Evolutionary conservation across 2,888 invertebrate species (phyloP).

Genomic region (Apamea anceps): DNA sequence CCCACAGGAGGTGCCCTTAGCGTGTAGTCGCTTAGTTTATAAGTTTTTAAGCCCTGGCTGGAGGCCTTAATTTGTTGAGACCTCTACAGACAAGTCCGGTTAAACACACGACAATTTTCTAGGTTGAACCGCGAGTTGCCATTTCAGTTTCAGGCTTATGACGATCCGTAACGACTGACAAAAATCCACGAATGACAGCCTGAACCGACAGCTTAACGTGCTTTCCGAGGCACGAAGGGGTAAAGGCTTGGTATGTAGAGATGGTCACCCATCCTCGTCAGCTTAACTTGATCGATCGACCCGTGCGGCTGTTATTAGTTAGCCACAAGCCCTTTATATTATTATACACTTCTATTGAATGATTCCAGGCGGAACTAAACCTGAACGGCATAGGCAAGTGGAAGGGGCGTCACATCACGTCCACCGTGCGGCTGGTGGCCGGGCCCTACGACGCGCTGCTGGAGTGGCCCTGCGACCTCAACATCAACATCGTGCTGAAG

Average conservation of each 20-base stretch:
- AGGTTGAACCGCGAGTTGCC: too few relatives aligned
- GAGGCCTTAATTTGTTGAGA: too few relatives aligned
- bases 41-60: too few relatives aligned
- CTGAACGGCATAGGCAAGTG: constrained; percentile 94
- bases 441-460: constrained; percentile 93
- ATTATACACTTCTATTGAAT: background rate
- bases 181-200: background rate
- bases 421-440: constrained; percentile 92
- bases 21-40: too few relatives aligned
- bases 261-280: background rate
- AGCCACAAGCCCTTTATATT: background rate
- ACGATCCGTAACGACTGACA: background rate
- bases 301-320: background rate
- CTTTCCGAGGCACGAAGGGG: background rate
- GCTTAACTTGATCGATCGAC: background rate
- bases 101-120: too few relatives aligned
- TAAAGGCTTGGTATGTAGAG: background rate
- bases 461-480: constrained; percentile 93
- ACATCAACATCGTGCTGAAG: constrained; percentile 91
- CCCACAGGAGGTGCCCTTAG: too few relatives aligned
- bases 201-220: background rate
- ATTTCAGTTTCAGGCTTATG: background rate
- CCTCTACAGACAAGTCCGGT: too few relatives aligned
- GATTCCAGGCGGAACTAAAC: constrained; percentile 91
- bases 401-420: constrained; percentile 93